Evolutionary conservation across 2,888 invertebrate species (phyloP).

Genomic region (Eupithecia vulgata): DNA sequence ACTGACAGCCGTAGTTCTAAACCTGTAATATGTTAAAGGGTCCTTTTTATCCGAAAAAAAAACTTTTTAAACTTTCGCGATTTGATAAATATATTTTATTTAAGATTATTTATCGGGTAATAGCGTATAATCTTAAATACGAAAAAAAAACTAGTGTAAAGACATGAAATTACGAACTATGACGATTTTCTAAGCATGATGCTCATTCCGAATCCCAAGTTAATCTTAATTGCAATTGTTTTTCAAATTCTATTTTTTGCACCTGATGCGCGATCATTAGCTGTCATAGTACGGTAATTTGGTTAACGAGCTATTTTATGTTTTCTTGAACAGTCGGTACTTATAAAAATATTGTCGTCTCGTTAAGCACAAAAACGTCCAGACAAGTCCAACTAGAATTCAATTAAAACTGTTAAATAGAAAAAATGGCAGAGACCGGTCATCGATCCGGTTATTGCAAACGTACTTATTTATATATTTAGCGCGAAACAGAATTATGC

Average conservation of each 20-base stretch:
- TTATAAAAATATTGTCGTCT: neutral
- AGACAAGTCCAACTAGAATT: constrained; percentile 27
- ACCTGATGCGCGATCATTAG: neutral
- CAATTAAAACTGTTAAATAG: constrained; percentile 29
- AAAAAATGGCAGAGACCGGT: constrained; percentile 24
- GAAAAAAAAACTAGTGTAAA: neutral
- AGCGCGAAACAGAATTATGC: constrained; percentile 37
- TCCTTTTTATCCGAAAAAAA: neutral
- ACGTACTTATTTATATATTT: constrained; percentile 35
- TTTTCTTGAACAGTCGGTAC: neutral
- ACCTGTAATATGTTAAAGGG: neutral
- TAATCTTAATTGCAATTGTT: neutral
- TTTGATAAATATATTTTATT: too few relatives aligned
- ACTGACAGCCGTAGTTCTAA: too few relatives aligned
- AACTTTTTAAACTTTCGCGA: too few relatives aligned
- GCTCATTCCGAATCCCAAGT: neutral
- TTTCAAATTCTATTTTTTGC: neutral
- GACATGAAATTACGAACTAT: neutral
- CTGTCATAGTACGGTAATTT: neutral
- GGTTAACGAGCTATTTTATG: neutral
- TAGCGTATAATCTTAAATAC: too few relatives aligned
- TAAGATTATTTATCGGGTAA: too few relatives aligned
- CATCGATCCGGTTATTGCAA: constrained; percentile 33
- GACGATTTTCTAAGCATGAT: neutral
- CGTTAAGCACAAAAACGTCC: constrained; percentile 3